Conservation (phyloP, 1,140 invertebrate species). For the Parapsyche elsis region DNA sequence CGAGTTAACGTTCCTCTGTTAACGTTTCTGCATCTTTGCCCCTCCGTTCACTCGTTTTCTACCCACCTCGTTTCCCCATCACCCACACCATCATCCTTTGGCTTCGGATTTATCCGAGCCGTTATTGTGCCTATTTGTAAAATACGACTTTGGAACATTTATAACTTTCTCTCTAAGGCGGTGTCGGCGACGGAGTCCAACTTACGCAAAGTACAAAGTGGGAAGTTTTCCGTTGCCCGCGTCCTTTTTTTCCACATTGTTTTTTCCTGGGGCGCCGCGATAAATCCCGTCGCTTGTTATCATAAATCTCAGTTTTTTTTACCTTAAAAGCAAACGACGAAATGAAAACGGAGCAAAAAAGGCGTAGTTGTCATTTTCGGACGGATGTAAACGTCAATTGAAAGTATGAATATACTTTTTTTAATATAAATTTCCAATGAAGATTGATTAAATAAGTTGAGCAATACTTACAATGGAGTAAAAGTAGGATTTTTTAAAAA, state of each 20-base stretch:
- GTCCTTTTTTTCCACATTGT: conserved; percentile 33
- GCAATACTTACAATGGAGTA: too few relatives aligned
- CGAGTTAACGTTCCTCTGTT: not conserved
- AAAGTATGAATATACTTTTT: not conserved
- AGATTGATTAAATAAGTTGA: too few relatives aligned
- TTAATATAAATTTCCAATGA: not conserved
- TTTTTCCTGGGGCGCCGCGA: conserved; percentile 6
- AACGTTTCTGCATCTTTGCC: not conserved
- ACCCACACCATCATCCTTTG: not conserved
- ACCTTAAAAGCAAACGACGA: conserved; percentile 31
- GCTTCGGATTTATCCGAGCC: conserved; percentile 7
- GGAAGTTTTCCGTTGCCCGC: conserved; percentile 14
- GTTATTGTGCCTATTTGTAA: conserved; percentile 43
- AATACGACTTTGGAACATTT: conserved; percentile 43
- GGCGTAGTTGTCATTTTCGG: conserved; percentile 16
- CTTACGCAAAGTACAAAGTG: conserved; percentile 33
- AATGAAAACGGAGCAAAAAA: conserved; percentile 19
- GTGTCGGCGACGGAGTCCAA: not conserved
- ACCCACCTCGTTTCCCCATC: not conserved
- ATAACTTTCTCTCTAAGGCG: conserved; percentile 36
- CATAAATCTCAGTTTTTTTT: conserved; percentile 36
- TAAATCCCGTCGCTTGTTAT: conserved; percentile 33
- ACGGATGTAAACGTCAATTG: not conserved
- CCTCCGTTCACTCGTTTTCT: not conserved
- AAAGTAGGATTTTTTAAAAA: too few relatives aligned